phyloP scores from a whole-genome alignment of 2,113 vertebrate species.

The Chascanopsetta lugubris region DNA sequence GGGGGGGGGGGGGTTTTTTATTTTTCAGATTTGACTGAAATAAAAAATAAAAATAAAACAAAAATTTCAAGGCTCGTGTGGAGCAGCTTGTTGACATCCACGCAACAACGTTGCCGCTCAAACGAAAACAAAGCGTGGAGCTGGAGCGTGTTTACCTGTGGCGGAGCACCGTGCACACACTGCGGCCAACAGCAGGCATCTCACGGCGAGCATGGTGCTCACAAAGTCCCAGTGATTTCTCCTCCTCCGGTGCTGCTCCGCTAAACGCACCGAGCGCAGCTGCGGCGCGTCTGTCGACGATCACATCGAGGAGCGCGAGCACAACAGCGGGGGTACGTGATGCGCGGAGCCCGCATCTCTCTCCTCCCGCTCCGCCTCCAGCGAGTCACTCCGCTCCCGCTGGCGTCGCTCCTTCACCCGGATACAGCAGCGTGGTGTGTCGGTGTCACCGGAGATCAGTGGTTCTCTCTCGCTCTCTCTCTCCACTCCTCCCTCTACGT shows the following conservation, averaged over 20 bases:
- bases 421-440: slow-evolving; percentile 18
- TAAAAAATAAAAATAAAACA: too few species aligned
- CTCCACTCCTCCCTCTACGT: not conserved
- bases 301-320: slow-evolving; percentile 29
- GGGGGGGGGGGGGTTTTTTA: too few species aligned
- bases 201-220: slow-evolving; percentile 84
- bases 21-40: too few species aligned
- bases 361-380: slow-evolving; percentile 6
- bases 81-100: slow-evolving; percentile 12
- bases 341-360: slow-evolving; percentile 54
- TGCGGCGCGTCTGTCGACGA: slow-evolving; percentile 35
- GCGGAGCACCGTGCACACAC: slow-evolving; percentile 73
- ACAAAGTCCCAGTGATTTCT: slow-evolving; percentile 80
- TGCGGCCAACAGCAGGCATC: slow-evolving; percentile 83
- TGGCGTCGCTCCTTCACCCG: slow-evolving; percentile 3
- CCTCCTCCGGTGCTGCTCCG: slow-evolving; percentile 53
- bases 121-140: not conserved
- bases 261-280: slow-evolving; percentile 39
- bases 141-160: slow-evolving; percentile 75
- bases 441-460: not conserved
- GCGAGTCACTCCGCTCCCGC: slow-evolving; percentile 9
- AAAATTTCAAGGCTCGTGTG: too few species aligned
- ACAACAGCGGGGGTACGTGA: slow-evolving; percentile 37
- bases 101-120: not conserved
- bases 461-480: not conserved